Percentiles rank a stretch among this genome's conserved stretches.
These are phyloP conservation scores for Uria aalge DNA, from an alignment of 2,113 vertebrate species.

Conservation along the genomic window DNA sequence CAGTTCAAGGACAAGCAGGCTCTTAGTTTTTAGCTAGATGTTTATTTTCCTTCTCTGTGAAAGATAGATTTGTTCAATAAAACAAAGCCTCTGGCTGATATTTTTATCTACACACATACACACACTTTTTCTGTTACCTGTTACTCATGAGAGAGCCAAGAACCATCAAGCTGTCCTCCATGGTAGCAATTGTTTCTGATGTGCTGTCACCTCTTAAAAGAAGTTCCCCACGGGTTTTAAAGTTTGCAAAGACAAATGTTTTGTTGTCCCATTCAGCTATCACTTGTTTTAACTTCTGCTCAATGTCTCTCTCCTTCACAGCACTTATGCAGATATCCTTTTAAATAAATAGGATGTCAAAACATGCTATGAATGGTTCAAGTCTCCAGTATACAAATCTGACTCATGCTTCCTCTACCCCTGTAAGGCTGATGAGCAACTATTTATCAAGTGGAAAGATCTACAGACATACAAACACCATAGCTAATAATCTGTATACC, in stretches of 20 bases:
- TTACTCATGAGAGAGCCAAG: slow-evolving; percentile 91
- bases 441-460: not conserved
- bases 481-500: not conserved
- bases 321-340: slow-evolving; percentile 95
- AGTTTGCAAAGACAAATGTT: slow-evolving; percentile 84
- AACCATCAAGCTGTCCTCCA: slow-evolving; percentile 96
- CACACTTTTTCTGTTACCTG: slow-evolving; percentile 74
- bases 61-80: not conserved
- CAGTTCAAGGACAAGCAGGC: not conserved
- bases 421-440: not conserved
- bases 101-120: not conserved
- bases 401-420: not conserved
- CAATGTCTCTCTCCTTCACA: slow-evolving; percentile 92
- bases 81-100: not conserved
- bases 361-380: not conserved
- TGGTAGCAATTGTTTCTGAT: slow-evolving; percentile 86
- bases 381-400: not conserved
- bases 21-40: not conserved
- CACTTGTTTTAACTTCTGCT: slow-evolving; percentile 94
- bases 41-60: not conserved
- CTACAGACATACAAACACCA: not conserved
- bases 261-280: slow-evolving; percentile 92
- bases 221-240: slow-evolving; percentile 92
- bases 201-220: slow-evolving; percentile 90
- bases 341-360: not conserved